These are phyloP conservation scores for Lethocerus indicus DNA, from an alignment of 1,140 invertebrate species.

Conservation along the genomic window DNA sequence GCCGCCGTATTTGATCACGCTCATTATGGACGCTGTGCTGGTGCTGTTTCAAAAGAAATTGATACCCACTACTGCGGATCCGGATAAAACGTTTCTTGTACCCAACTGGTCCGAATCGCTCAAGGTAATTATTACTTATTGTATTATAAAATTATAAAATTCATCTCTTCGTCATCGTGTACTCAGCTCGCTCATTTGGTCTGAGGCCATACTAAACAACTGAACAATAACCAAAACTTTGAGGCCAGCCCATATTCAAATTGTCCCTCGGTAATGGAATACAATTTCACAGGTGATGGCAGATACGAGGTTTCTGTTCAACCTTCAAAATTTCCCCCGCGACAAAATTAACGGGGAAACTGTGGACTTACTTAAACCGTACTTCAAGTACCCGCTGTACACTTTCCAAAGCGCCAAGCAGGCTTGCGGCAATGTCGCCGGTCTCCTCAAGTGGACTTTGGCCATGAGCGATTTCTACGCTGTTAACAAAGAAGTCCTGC, in stretches of 20 bases:
- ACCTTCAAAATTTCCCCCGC: constrained; percentile 64
- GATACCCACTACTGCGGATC: constrained; percentile 49
- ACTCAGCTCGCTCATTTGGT: too few relatives aligned
- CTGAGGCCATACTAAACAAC: too few relatives aligned
- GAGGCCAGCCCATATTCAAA: too few relatives aligned
- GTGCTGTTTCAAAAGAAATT: constrained; percentile 59
- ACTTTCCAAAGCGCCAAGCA: constrained; percentile 63
- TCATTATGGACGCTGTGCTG: constrained; percentile 77
- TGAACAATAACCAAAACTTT: too few relatives aligned
- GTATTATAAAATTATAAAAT: too few relatives aligned
- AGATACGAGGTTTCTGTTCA: constrained; percentile 55
- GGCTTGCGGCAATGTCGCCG: constrained; percentile 77
- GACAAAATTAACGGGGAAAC: constrained; percentile 78
- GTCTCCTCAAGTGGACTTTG: constrained; percentile 72
- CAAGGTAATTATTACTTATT: constrained; percentile 34
- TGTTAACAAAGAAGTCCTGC: constrained; percentile 70
- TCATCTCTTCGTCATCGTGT: too few relatives aligned
- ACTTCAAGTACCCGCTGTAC: constrained; percentile 56
- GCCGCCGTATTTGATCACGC: constrained; percentile 70
- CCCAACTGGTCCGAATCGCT: constrained; percentile 69
- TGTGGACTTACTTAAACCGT: constrained; percentile 62
- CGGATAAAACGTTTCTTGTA: constrained; percentile 47
- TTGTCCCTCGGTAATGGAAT: too few relatives aligned
- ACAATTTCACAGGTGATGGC: constrained; percentile 49
- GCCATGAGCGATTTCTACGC: constrained; percentile 70